Evolutionary conservation across 2,888 invertebrate genomes (phyloP).

Genomic region (Ennomos erosarius): DNA sequence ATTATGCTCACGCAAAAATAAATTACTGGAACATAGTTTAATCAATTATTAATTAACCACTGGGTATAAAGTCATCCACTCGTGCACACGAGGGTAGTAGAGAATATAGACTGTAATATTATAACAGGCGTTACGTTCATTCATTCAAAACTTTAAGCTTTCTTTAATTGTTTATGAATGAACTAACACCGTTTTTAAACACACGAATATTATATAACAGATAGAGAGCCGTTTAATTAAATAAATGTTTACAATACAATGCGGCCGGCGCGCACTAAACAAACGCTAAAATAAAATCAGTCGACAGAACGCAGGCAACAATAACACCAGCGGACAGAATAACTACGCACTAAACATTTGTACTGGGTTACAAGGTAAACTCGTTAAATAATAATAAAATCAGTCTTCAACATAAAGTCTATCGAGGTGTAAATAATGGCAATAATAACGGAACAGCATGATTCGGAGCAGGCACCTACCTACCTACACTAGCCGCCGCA

Average conservation of each 20-base stretch:
- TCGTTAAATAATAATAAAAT: constrained; percentile 55
- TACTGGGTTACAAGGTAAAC: constrained; percentile 63
- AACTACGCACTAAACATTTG: constrained; percentile 57
- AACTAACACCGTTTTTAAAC: no score
- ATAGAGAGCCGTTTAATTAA: constrained; percentile 10
- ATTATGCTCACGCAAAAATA: no score
- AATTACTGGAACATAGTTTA: neutral
- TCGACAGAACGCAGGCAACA: constrained; percentile 43
- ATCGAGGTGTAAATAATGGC: constrained; percentile 7
- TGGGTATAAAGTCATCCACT: no score
- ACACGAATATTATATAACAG: neutral
- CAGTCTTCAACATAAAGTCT: constrained; percentile 59
- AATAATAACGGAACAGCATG: neutral
- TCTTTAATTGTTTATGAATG: no score
- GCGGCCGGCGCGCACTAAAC: constrained; percentile 16
- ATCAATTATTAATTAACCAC: neutral
- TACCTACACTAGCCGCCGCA: no score
- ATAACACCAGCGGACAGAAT: constrained; percentile 43
- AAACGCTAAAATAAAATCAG: constrained; percentile 48
- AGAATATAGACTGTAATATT: no score
- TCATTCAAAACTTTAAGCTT: no score
- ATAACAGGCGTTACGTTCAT: no score
- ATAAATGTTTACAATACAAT: no score
- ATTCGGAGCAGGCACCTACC: no score
- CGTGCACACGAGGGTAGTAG: no score